Evolutionary conservation across 2,113 vertebrate species (phyloP).

Genomic region (Dissostichus mawsoni): DNA sequence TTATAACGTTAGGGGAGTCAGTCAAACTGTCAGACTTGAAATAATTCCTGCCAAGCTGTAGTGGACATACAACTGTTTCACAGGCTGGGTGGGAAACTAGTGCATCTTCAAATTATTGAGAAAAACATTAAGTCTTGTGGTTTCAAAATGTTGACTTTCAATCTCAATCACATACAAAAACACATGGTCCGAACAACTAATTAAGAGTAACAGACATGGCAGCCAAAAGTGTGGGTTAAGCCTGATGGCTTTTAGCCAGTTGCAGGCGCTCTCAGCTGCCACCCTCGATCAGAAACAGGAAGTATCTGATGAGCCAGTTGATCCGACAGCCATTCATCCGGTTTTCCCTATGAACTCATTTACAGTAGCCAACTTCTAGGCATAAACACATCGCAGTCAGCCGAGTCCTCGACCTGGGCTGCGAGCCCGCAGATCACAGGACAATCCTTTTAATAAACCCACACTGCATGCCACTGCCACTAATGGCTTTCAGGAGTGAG

Average conservation of each 20-base stretch:
- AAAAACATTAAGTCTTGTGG: not conserved
- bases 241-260: conserved; percentile 49
- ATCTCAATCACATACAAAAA: not conserved
- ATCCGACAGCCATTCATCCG: conserved; percentile 57
- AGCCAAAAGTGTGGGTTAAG: conserved; percentile 44
- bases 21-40: not conserved
- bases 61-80: not conserved
- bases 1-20: not conserved
- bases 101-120: not conserved
- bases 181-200: conserved; percentile 1
- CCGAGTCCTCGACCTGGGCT: conserved; percentile 28
- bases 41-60: not conserved
- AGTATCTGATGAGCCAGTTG: conserved; percentile 66
- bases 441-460: conserved; percentile 55
- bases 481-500: conserved; percentile 4
- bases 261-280: conserved; percentile 62
- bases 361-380: conserved; percentile 33
- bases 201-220: not conserved
- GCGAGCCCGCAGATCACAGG: conserved; percentile 19
- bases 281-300: conserved; percentile 68
- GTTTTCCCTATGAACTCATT: conserved; percentile 55
- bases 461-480: conserved; percentile 3
- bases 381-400: conserved; percentile 27
- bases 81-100: not conserved
- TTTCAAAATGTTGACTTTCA: not conserved